Conservation (phyloP, 2,888 invertebrate genomes). For the Volucella inflata region DNA sequence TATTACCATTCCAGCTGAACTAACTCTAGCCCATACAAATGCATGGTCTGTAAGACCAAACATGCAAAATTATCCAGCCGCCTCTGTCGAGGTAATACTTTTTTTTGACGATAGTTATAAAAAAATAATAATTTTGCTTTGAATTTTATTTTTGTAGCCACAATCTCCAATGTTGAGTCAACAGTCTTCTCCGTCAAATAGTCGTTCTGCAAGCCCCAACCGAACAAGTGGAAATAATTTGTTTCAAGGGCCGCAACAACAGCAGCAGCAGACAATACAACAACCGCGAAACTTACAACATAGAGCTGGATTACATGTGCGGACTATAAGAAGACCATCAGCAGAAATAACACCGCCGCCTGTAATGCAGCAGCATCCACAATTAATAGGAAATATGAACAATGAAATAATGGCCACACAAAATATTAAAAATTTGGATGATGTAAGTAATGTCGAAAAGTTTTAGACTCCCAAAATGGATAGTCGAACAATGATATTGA, state of each 20-base stretch:
- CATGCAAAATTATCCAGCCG: slow-evolving; percentile 76
- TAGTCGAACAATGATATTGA: too few relatives aligned
- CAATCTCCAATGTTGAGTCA: slow-evolving; percentile 89
- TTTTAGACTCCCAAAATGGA: too few relatives aligned
- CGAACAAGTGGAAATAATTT: slow-evolving; percentile 79
- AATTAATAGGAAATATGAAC: slow-evolving; percentile 74
- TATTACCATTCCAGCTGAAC: slow-evolving; percentile 83
- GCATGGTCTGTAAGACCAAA: slow-evolving; percentile 80
- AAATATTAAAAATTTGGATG: slow-evolving; percentile 81
- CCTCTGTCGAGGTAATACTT: slow-evolving; percentile 77
- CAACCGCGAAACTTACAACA: slow-evolving; percentile 80
- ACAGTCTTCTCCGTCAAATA: slow-evolving; percentile 91
- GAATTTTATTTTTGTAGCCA: slow-evolving; percentile 80
- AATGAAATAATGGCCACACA: slow-evolving; percentile 79
- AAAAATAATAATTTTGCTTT: slow-evolving; percentile 11
- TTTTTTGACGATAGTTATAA: background rate
- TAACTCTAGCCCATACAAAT: slow-evolving; percentile 79
- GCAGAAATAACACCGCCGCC: slow-evolving; percentile 83
- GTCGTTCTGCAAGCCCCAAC: slow-evolving; percentile 89
- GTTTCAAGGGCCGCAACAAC: slow-evolving; percentile 77
- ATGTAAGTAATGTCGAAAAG: slow-evolving; percentile 78
- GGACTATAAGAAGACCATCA: slow-evolving; percentile 82
- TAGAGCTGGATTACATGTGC: slow-evolving; percentile 79
- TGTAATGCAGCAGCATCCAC: slow-evolving; percentile 76
- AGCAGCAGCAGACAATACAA: slow-evolving; percentile 75